phyloP scores from a whole-genome alignment of 2,113 vertebrate genomes.

The Chionis minor region DNA sequence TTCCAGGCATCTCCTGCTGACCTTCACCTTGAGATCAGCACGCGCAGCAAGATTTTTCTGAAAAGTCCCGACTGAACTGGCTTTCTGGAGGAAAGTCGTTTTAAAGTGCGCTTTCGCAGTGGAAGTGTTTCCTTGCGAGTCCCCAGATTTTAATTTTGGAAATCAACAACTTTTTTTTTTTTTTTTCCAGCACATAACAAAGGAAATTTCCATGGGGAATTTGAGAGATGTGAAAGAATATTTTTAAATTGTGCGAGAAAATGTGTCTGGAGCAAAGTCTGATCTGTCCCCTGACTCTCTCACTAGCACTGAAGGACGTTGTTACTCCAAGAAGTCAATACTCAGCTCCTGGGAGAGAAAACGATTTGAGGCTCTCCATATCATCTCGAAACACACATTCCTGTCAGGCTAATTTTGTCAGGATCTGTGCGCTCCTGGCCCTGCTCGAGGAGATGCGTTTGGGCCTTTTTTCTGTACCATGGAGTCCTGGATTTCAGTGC shows the following conservation, averaged over 20 bases:
- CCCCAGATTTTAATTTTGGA: neutral
- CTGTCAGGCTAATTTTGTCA: neutral
- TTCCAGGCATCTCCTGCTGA: conserved; percentile 8
- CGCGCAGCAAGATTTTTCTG: neutral
- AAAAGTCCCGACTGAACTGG: neutral
- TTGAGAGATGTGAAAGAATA: neutral
- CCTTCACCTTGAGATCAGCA: neutral
- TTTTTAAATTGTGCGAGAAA: neutral
- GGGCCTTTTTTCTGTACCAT: neutral
- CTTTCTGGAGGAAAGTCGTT: neutral
- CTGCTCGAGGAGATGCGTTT: neutral
- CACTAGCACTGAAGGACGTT: neutral
- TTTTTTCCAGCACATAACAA: neutral
- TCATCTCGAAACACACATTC: neutral
- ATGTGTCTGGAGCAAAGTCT: neutral
- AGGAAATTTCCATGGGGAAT: neutral
- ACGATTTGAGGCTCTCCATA: neutral
- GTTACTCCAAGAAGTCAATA: neutral
- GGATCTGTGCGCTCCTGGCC: neutral
- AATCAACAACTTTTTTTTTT: no score
- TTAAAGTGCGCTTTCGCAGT: neutral
- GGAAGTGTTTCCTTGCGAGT: neutral
- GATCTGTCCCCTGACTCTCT: neutral
- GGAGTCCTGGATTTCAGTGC: neutral
- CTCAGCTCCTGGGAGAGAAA: neutral